These are phyloP conservation scores for Desmophyllum pertusum DNA, from an alignment of 92 coral and sea anemone genomes.

Conservation along the genomic window DNA sequence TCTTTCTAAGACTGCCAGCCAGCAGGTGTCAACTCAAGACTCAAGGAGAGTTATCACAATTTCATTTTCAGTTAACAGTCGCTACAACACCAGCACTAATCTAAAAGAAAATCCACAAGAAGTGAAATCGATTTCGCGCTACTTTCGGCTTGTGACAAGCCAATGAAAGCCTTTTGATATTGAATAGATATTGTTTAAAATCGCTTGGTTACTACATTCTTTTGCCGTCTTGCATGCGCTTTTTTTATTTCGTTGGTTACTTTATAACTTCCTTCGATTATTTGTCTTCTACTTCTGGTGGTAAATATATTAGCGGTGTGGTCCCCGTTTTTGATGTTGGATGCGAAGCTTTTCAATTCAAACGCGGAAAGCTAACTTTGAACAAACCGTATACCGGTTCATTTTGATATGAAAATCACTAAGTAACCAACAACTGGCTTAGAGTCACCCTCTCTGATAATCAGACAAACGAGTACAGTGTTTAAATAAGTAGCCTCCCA, in stretches of 20 bases:
- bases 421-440: slow-evolving; percentile 10
- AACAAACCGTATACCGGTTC: not conserved
- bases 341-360: not conserved
- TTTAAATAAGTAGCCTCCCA: slow-evolving; percentile 2
- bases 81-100: not conserved
- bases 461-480: slow-evolving; percentile 9
- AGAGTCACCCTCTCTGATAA: slow-evolving; percentile 20
- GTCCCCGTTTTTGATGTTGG: not conserved
- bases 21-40: not conserved
- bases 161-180: slow-evolving; percentile 7
- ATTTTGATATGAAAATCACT: not conserved
- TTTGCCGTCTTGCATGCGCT: not conserved
- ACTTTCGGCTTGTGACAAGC: not conserved
- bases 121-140: not conserved
- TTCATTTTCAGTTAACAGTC: not conserved
- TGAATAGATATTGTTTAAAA: slow-evolving; percentile 12
- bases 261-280: not conserved
- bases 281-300: not conserved
- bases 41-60: not conserved
- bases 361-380: slow-evolving; percentile 1
- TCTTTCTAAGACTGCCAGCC: too few species aligned
- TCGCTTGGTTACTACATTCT: slow-evolving; percentile 18
- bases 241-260: not conserved
- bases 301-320: not conserved
- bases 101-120: not conserved